Percentiles rank a stretch among this genome's conserved stretches.
Evolutionary conservation across 2,113 vertebrate species (phyloP).

Genomic region (Theristicus caerulescens): DNA sequence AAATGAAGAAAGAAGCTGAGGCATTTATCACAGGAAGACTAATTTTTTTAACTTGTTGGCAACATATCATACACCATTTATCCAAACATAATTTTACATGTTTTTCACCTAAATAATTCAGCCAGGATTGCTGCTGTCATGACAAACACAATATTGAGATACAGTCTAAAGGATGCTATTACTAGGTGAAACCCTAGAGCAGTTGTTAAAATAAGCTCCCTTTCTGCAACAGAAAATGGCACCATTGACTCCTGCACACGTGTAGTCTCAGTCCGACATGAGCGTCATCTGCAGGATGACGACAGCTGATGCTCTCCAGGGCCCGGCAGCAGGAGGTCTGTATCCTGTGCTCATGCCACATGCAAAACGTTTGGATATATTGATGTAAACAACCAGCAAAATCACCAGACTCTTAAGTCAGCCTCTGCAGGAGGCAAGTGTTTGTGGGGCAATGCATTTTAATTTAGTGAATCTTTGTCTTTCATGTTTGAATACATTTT

Average conservation of each 20-base stretch:
- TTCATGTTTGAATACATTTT: neutral
- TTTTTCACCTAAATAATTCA: neutral
- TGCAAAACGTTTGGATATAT: neutral
- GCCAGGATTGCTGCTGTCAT: neutral
- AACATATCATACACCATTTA: neutral
- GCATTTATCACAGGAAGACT: neutral
- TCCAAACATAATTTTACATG: neutral
- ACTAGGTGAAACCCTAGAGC: neutral
- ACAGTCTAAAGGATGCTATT: neutral
- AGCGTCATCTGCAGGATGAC: neutral
- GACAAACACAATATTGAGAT: neutral
- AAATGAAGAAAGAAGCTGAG: neutral
- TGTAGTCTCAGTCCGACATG: rapidly evolving
- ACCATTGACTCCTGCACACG: rapidly evolving
- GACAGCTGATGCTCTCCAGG: neutral
- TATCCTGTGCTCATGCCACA: neutral
- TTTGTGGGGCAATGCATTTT: neutral
- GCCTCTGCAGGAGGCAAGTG: neutral
- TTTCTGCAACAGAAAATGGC: neutral
- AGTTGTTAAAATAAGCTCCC: neutral
- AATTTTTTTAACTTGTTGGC: neutral
- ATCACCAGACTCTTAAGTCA: neutral
- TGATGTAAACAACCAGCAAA: neutral
- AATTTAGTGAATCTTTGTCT: neutral
- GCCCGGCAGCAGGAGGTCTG: neutral